A percentile compares a stretch with the other conserved stretches of the same genome.
These are phyloP conservation scores for Latrodectus geometricus DNA, from an alignment of 1,140 invertebrate genomes.

Conservation along the genomic window DNA sequence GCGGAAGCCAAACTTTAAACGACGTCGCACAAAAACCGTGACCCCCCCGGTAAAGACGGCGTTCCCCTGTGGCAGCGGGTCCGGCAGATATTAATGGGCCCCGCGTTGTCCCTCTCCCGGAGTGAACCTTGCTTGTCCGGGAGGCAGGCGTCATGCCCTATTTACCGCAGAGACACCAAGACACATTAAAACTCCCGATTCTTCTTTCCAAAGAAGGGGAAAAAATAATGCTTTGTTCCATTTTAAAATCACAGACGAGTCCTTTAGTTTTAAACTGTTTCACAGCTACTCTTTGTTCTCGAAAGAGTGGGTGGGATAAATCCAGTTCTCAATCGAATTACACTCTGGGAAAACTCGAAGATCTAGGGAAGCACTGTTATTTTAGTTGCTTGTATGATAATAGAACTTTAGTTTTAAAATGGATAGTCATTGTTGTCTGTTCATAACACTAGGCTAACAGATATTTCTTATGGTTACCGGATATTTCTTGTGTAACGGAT, in stretches of 20 bases:
- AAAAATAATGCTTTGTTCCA: not conserved
- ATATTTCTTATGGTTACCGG: too few species aligned
- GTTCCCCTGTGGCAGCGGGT: slow-evolving; percentile 16
- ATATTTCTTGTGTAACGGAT: too few species aligned
- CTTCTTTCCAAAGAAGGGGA: slow-evolving; percentile 1
- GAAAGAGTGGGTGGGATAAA: too few species aligned
- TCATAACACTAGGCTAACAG: too few species aligned
- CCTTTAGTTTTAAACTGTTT: not conserved
- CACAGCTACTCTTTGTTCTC: not conserved
- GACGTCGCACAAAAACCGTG: slow-evolving; percentile 59
- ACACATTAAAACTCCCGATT: slow-evolving; percentile 36
- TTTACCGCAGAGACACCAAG: slow-evolving; percentile 26
- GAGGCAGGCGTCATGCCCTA: slow-evolving; percentile 50
- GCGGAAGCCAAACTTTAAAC: slow-evolving; percentile 57
- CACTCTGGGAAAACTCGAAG: too few species aligned
- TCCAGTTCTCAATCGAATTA: too few species aligned
- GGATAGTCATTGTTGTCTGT: too few species aligned
- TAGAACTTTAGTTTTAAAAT: too few species aligned
- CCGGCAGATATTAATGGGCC: slow-evolving; percentile 59
- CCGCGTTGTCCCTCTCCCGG: not conserved
- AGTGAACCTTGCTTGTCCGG: slow-evolving; percentile 53
- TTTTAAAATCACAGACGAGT: not conserved
- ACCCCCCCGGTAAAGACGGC: slow-evolving; percentile 44
- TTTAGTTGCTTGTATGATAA: too few species aligned
- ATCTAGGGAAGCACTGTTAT: too few species aligned